Conservation (phyloP, 92 coral and sea anemone species). For the Parazoanthus darwini region DNA sequence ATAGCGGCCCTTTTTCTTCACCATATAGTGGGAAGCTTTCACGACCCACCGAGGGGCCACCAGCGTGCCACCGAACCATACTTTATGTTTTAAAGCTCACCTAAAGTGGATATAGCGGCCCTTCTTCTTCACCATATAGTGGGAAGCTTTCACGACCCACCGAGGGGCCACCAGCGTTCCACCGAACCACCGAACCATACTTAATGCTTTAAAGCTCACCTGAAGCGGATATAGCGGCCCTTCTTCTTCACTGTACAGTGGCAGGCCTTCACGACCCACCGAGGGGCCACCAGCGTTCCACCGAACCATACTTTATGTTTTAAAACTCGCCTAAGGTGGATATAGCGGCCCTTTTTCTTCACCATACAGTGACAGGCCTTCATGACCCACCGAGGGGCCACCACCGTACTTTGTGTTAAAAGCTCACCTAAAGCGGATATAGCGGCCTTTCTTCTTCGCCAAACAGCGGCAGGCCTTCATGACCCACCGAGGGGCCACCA, state of each 20-base stretch:
- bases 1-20: background rate
- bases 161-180: slow-evolving; percentile 2
- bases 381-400: no score
- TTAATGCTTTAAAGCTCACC: background rate
- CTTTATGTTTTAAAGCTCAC: no score
- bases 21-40: background rate
- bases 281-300: background rate
- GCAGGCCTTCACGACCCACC: slow-evolving; percentile 1
- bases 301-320: background rate
- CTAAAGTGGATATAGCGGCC: no score
- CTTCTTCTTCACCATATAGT: background rate
- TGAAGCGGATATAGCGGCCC: background rate
- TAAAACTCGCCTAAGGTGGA: background rate
- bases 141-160: background rate
- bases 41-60: background rate
- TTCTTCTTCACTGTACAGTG: background rate
- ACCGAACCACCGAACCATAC: background rate
- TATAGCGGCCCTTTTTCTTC: background rate
- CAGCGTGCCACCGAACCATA: background rate
- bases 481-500: slow-evolving; percentile 8
- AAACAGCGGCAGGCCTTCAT: background rate
- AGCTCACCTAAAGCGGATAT: background rate
- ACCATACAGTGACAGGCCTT: background rate
- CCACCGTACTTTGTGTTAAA: no score
- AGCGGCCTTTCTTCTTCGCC: background rate